These are phyloP conservation scores for Indicator indicator DNA, from an alignment of 2,113 vertebrate species.

Conservation along the genomic window DNA sequence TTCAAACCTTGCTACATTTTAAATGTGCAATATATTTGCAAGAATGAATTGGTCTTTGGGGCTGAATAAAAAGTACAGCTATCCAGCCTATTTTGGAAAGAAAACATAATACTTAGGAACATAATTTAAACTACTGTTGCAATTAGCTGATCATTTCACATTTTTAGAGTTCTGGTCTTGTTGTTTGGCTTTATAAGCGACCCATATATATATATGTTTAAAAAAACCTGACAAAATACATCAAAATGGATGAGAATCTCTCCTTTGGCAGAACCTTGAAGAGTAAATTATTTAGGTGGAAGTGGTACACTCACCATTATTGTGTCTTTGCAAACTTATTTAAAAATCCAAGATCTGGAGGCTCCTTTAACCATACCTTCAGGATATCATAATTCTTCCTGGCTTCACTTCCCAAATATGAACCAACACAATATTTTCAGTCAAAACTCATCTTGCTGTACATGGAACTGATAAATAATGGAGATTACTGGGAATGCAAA, in stretches of 20 bases:
- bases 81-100: conserved; percentile 46
- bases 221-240: background rate
- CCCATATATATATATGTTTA: background rate
- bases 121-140: conserved; percentile 44
- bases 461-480: background rate
- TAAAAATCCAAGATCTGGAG: background rate
- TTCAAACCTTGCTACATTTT: conserved; percentile 57
- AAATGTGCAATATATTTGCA: conserved; percentile 61
- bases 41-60: conserved; percentile 56
- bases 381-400: conserved; percentile 21
- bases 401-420: background rate
- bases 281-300: conserved; percentile 37
- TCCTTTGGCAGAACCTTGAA: conserved; percentile 13
- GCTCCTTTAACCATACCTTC: background rate
- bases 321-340: conserved; percentile 6
- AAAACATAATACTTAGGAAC: conserved; percentile 43
- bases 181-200: conserved; percentile 43
- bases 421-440: conserved; percentile 2
- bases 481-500: background rate
- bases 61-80: conserved; percentile 50
- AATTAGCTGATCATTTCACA: conserved; percentile 56
- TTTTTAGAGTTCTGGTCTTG: conserved; percentile 11
- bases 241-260: conserved; percentile 17
- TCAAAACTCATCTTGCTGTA: background rate
- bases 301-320: background rate